A percentile compares a stretch with the other conserved stretches of the same genome.
phyloP scores from a whole-genome alignment of 2,888 invertebrate genomes.

The Limnephilus lunatus region DNA sequence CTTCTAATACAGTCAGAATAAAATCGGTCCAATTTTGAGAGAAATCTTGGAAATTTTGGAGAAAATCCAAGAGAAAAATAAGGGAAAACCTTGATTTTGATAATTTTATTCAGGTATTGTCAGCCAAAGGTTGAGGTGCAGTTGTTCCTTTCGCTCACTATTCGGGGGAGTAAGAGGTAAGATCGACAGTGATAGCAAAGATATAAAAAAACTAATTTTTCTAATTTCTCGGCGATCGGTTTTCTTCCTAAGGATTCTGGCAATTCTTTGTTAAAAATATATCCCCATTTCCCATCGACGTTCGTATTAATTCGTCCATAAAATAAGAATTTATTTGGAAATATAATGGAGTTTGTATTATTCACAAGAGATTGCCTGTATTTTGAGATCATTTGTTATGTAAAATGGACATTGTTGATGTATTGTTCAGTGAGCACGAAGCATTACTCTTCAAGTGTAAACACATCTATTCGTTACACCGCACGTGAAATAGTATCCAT shows the following conservation, averaged over 20 bases:
- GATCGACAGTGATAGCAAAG: no score
- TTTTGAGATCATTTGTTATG: constrained; percentile 1
- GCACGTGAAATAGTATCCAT: neutral
- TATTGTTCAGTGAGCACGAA: neutral
- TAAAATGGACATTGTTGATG: constrained; percentile 11
- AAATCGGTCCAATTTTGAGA: no score
- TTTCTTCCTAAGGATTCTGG: neutral
- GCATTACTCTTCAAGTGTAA: neutral
- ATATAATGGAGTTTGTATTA: neutral
- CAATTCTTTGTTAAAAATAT: neutral
- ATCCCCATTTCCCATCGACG: neutral
- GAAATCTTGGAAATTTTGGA: no score
- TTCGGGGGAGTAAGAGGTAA: no score
- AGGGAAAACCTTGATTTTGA: no score
- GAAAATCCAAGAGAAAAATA: no score
- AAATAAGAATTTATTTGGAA: neutral
- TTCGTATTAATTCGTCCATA: neutral
- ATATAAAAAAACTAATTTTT: no score
- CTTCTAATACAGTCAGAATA: no score
- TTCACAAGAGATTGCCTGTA: neutral
- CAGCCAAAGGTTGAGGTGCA: no score
- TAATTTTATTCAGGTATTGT: no score
- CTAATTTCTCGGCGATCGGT: no score
- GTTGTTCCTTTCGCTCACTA: no score
- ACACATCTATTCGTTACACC: constrained; percentile 23